Base-by-base conservation (phyloP, 2,888 invertebrate species). In the Drosophila ochracea region DNA sequence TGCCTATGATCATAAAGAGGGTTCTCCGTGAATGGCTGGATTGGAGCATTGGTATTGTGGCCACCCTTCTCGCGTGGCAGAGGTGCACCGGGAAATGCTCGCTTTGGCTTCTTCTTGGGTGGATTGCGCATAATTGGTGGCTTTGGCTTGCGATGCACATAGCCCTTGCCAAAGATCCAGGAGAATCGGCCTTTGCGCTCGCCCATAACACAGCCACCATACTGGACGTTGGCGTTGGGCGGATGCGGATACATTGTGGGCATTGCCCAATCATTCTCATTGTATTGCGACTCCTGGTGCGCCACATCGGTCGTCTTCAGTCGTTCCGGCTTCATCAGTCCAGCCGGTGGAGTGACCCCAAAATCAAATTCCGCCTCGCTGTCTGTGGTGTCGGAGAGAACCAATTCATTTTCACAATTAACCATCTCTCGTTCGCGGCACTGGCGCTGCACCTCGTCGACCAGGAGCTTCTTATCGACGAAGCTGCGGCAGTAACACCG, bases 271-370 rank as follows among this genome's bases (percentile, higher is more conserved):
- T 96, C 96, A 0, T 94, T 93, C 31, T 94, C 93, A 52, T 93
- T 90, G 81, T 96, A 96, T 84, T 96, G 96, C 0, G 95, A 95
- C 65, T 95, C 95, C 0, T 94, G 94, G 76, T 95, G 95, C 4
- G 82, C 83, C 3, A 95, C 92, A 77, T 94, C 94, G 1, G 93
- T 93, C 69, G 92, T 93, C 4, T 93, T 92, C 59, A 94, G 93
- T 13, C 95, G 94, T 67, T 95, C 94, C 2, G 95, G 94, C 78
- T 95, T 95, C 60, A 96, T 95, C 47, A 96, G 94, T 0, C 95
- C 96, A 50, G 95, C 96, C 0, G 96, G 96, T 1, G 96, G 96
- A 0, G 96, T 96, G 62, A 96, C 96, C 71, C 96, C 96, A 49
- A 96, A 95, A 83, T 96, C 96, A 92, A 96, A 94, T 67, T 96